Evolutionary conservation across 2,888 invertebrate genomes (phyloP).

Genomic region (Diarsia rubi): DNA sequence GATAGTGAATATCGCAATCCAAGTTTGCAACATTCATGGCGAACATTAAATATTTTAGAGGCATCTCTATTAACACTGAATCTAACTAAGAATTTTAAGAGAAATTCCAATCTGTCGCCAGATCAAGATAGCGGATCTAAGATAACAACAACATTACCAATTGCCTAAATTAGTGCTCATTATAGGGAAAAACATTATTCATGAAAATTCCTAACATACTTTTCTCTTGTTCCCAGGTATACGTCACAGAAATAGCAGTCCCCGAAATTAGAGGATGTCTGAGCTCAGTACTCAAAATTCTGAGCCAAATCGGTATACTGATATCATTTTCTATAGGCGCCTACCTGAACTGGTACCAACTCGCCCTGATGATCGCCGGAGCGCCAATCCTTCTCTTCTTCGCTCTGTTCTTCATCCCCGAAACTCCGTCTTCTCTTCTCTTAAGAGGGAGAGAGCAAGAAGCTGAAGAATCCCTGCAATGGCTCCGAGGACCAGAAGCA

Average conservation of each 20-base stretch:
- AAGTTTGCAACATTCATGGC: slow-evolving; percentile 10
- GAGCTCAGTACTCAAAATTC: slow-evolving; percentile 96
- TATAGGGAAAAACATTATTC: slow-evolving; percentile 10
- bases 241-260: slow-evolving; percentile 97
- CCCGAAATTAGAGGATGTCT: slow-evolving; percentile 96
- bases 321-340: slow-evolving; percentile 95
- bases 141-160: slow-evolving; percentile 21
- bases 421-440: slow-evolving; percentile 96
- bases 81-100: slow-evolving; percentile 19
- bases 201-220: slow-evolving; percentile 31
- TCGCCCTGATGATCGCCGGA: slow-evolving; percentile 94
- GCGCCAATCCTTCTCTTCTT: slow-evolving; percentile 94
- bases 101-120: slow-evolving; percentile 19
- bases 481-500: slow-evolving; percentile 94
- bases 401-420: slow-evolving; percentile 95
- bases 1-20: slow-evolving; percentile 3
- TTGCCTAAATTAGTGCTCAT: slow-evolving; percentile 17
- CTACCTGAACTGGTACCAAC: slow-evolving; percentile 95
- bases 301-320: slow-evolving; percentile 96
- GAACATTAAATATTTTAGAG: slow-evolving; percentile 22
- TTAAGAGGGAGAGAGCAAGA: slow-evolving; percentile 94
- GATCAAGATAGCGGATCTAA: slow-evolving; percentile 37
- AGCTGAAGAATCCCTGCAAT: slow-evolving; percentile 94
- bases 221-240: slow-evolving; percentile 92
- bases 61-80: background rate